Evolutionary conservation across 2,888 invertebrate genomes (phyloP).

Genomic region (Sinhomidia bicolor): DNA sequence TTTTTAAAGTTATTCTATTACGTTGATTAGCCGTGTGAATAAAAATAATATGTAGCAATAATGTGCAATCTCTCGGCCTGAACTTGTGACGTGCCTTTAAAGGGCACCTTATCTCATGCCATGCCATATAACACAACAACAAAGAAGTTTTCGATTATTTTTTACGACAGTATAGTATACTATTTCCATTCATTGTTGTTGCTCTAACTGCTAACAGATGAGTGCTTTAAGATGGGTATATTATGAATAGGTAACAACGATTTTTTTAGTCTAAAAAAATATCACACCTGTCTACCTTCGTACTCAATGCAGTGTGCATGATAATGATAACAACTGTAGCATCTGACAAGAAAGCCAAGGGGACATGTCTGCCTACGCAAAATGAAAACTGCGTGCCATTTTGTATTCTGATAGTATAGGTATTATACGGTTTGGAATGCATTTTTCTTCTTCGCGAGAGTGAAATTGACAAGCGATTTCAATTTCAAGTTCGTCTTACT

Average conservation of each 20-base stretch:
- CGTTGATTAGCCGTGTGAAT: slow-evolving; percentile 60
- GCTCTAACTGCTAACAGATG: not conserved
- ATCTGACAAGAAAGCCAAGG: not conserved
- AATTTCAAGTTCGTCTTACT: slow-evolving; percentile 49
- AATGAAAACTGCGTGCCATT: not conserved
- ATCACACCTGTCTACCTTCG: not conserved
- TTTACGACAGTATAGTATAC: slow-evolving; percentile 1
- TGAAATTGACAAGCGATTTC: slow-evolving; percentile 34
- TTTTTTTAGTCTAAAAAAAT: not conserved
- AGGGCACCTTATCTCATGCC: slow-evolving; percentile 24
- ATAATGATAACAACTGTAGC: not conserved
- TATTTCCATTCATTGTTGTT: not conserved
- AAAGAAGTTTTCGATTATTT: not conserved
- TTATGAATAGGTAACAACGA: not conserved
- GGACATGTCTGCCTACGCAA: not conserved
- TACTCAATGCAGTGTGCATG: not conserved
- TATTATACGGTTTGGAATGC: not conserved
- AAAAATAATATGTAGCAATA: slow-evolving; percentile 50
- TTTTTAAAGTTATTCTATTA: slow-evolving; percentile 21
- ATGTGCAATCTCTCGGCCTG: not conserved
- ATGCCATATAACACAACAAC: slow-evolving; percentile 12
- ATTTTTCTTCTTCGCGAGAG: not conserved
- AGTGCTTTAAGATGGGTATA: not conserved
- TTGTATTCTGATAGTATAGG: not conserved
- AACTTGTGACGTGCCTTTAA: slow-evolving; percentile 28